Percentiles rank a stretch among this genome's conserved stretches.
phyloP scores from a whole-genome alignment of 2,888 invertebrate species.

The Malacosoma neustria region DNA sequence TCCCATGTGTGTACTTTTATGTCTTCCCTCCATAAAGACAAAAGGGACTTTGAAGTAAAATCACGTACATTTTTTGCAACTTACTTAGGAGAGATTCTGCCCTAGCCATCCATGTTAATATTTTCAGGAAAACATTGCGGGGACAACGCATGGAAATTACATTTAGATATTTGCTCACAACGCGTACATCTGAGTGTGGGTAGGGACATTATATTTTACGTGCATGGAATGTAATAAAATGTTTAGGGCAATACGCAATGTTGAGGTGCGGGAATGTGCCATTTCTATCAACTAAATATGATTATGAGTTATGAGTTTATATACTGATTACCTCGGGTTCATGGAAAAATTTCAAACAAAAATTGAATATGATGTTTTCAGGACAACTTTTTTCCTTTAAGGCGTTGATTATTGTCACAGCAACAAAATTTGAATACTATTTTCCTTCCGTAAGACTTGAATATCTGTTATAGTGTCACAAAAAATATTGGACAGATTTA shows the following conservation, averaged over 20 bases:
- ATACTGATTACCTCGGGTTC: too few relatives aligned
- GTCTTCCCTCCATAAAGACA: constrained; percentile 72
- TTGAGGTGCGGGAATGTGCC: too few relatives aligned
- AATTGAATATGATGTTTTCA: too few relatives aligned
- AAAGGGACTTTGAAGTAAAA: constrained; percentile 75
- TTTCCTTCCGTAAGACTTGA: too few relatives aligned
- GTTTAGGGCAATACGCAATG: constrained; percentile 50
- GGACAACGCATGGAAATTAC: constrained; percentile 75
- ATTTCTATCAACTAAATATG: too few relatives aligned
- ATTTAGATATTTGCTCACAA: constrained; percentile 72
- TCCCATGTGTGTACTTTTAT: constrained; percentile 70
- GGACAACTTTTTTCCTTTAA: too few relatives aligned
- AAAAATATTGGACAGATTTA: too few relatives aligned
- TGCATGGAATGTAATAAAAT: constrained; percentile 71
- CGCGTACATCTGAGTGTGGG: constrained; percentile 66
- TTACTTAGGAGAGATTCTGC: constrained; percentile 74
- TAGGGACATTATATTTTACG: constrained; percentile 74
- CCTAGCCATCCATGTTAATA: constrained; percentile 73
- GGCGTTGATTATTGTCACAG: too few relatives aligned
- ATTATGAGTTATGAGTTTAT: too few relatives aligned
- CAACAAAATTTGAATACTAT: too few relatives aligned
- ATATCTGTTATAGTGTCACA: too few relatives aligned
- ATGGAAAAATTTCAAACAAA: too few relatives aligned
- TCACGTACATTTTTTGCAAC: constrained; percentile 76
- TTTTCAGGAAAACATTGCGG: constrained; percentile 74